Evolutionary conservation across 2,113 vertebrate genomes (phyloP).

Genomic region (Labeo catla): DNA sequence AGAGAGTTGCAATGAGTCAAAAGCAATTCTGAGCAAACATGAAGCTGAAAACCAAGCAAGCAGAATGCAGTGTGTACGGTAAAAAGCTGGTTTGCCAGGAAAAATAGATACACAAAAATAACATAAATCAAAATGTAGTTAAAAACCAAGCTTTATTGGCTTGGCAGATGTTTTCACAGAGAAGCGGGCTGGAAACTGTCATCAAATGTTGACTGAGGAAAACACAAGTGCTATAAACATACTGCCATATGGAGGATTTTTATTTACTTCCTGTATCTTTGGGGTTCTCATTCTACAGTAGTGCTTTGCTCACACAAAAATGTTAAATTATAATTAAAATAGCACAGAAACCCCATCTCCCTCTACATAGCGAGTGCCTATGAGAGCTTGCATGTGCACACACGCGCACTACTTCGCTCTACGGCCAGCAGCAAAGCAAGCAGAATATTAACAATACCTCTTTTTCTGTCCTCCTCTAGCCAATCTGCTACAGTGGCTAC

Average conservation of each 20-base stretch:
- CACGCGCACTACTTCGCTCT: slow-evolving; percentile 67
- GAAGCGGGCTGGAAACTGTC: background rate
- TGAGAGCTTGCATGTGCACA: slow-evolving; percentile 55
- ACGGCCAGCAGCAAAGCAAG: slow-evolving; percentile 51
- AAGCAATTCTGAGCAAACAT: background rate
- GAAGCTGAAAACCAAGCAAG: slow-evolving; percentile 4
- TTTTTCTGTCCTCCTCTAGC: slow-evolving; percentile 95
- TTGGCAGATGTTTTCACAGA: slow-evolving; percentile 9
- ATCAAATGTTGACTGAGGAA: slow-evolving; percentile 19
- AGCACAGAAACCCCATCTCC: slow-evolving; percentile 1
- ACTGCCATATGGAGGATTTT: background rate
- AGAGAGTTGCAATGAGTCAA: slow-evolving; percentile 2
- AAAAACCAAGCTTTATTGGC: slow-evolving; percentile 2
- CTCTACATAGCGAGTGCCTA: slow-evolving; percentile 27
- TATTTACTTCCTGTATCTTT: background rate
- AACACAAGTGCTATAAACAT: background rate
- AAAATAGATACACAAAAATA: background rate
- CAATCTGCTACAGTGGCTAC: slow-evolving; percentile 88
- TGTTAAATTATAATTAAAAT: background rate
- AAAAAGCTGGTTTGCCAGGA: background rate
- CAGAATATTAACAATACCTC: slow-evolving; percentile 80
- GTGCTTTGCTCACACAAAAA: background rate
- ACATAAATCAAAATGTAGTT: background rate
- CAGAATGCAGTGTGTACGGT: slow-evolving; percentile 22
- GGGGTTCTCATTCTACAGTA: background rate